Base-by-base conservation (phyloP, 2,888 invertebrate genomes). In the Gisinianus flammeolus region DNA sequence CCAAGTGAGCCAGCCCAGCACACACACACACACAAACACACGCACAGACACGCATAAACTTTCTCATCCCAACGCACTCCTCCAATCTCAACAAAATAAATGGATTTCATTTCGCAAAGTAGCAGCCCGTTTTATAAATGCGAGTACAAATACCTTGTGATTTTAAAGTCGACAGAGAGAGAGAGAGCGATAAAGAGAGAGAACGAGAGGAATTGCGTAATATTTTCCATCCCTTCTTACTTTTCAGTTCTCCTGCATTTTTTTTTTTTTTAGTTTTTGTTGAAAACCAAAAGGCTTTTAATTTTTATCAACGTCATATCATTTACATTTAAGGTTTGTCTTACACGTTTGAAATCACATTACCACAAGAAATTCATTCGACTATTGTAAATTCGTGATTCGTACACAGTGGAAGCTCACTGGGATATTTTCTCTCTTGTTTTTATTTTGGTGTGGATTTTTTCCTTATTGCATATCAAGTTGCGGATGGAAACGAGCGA, bases 221-320 rank as follows among this genome's bases (percentile, higher is more conserved):
- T 44, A 44, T 44, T 44, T 44, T 44, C 16, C 44, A n/a, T 68
- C 44, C 44, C 24, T 22, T 19, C 44, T 12, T 44, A 44, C 44
- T 44, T 44, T 44, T 44, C 44, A 19, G 44, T 19, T 44, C 8
- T 44, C 44, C 44, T 44, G 12, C 6, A 44, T 16, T 16, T 44
- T 2, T 44, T 44, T 66, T 67, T 67, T 30, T 67, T 24, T 12
- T 66, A 22, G 58, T 24, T 24, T 24, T 19, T 28, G 24, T 22
- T 8, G 10, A 44, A 30, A 54, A 44, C 35, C 22, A 64, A 74
- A 66, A 74, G 16, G 66, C 67, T 74, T 74, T 74, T 66, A 66
- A 74, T 74, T 74, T 67, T 72, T 66, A 74, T 74, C 74, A 74
- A 74, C 44, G 33, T 8, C 72, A 28, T 72, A 54, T 72, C 58